Evolutionary conservation across 2,797 vertebrate species (phyloP).

Genomic region (Falco columbarius): DNA sequence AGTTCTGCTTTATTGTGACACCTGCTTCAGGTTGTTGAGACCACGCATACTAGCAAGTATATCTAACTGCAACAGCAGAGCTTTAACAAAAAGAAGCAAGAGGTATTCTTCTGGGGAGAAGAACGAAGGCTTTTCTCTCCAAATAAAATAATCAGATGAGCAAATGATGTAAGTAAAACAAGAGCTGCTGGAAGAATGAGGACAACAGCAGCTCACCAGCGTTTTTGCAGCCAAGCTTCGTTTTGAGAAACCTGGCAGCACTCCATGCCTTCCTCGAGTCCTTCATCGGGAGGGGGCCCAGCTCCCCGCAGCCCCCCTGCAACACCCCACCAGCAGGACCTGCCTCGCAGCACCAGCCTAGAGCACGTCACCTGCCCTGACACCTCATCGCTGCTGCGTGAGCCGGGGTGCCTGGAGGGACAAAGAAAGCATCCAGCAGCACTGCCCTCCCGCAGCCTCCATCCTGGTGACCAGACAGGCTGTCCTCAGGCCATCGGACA

Average conservation of each 20-base stretch:
- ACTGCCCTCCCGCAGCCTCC: not conserved
- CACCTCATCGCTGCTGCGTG: not conserved
- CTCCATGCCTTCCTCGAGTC: not conserved
- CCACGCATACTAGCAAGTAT: fast-evolving
- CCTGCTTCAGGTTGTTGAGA: not conserved
- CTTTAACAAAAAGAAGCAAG: not conserved
- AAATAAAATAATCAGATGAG: not conserved
- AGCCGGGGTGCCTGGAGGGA: not conserved
- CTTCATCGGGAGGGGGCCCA: fast-evolving
- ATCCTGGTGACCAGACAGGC: fast-evolving
- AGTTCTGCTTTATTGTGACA: not conserved
- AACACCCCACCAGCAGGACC: not conserved
- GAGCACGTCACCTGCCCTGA: not conserved
- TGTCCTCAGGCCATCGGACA: not conserved
- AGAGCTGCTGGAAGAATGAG: not conserved
- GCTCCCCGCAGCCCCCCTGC: fast-evolving
- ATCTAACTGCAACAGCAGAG: not conserved
- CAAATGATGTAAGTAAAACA: not conserved
- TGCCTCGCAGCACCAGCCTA: not conserved
- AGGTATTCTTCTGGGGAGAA: not conserved
- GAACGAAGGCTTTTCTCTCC: not conserved
- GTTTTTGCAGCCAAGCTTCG: not conserved
- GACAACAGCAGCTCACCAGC: not conserved
- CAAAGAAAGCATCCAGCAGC: not conserved
- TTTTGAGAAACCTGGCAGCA: not conserved